Evolutionary conservation across 2,797 vertebrate genomes (phyloP).

Genomic region (Neomorphus geoffroyi): DNA sequence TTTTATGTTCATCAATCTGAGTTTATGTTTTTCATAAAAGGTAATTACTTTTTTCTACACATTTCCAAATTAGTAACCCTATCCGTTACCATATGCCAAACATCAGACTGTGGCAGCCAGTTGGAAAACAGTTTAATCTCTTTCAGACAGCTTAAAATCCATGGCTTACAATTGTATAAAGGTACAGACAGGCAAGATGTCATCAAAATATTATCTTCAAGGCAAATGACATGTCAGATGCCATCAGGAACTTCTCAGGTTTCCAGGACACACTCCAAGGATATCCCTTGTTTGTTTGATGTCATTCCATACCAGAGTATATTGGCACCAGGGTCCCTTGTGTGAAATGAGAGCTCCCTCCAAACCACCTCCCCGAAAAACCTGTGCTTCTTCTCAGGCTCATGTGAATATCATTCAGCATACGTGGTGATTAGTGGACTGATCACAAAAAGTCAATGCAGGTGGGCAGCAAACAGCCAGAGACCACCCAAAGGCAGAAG

Average conservation of each 20-base stretch:
- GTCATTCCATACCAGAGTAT: not conserved
- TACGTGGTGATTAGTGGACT: not conserved
- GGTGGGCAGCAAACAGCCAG: not conserved
- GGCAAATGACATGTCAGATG: not conserved
- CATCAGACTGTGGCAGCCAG: slow-evolving; percentile 20
- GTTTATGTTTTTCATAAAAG: not conserved
- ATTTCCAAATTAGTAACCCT: slow-evolving; percentile 14
- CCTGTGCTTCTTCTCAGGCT: not conserved
- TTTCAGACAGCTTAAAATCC: slow-evolving; percentile 21
- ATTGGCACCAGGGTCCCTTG: not conserved
- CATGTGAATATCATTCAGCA: not conserved
- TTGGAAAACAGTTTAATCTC: slow-evolving; percentile 33
- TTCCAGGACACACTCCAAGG: slow-evolving; percentile 23
- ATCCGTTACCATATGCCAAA: slow-evolving; percentile 7
- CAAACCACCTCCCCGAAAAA: not conserved
- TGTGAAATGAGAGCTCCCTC: not conserved
- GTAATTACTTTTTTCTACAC: not conserved
- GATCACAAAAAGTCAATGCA: not conserved
- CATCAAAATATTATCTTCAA: slow-evolving; percentile 15
- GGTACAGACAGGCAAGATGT: slow-evolving; percentile 11
- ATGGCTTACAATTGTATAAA: not conserved
- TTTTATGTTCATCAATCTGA: not conserved
- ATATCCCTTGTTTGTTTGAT: slow-evolving; percentile 12
- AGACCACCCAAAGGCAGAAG: slow-evolving; percentile 8
- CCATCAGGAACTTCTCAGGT: not conserved